Evolutionary conservation across 1,140 invertebrate species (phyloP).

Genomic region (roundworm (Caenorhabditis elegans)): DNA sequence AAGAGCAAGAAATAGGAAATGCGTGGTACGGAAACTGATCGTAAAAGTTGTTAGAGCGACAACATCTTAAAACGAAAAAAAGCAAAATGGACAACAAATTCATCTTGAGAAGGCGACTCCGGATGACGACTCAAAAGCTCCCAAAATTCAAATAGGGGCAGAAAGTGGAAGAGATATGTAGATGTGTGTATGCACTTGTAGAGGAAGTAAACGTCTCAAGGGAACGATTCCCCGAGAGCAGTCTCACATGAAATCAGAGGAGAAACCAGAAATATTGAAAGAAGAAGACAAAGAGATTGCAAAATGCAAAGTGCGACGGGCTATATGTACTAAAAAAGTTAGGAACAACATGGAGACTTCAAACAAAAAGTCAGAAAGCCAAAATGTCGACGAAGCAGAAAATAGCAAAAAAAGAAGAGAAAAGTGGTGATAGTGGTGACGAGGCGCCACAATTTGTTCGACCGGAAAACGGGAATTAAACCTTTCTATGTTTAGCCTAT

Average conservation of each 20-base stretch:
- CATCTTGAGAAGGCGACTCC: too few species aligned
- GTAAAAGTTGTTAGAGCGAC: not conserved
- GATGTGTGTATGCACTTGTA: slow-evolving; percentile 24
- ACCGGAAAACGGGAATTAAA: slow-evolving; percentile 30
- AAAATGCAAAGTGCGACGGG: not conserved
- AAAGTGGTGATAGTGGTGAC: not conserved
- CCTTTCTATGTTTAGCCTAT: slow-evolving; percentile 4
- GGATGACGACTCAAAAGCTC: too few species aligned
- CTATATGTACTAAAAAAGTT: not conserved
- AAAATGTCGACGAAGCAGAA: not conserved
- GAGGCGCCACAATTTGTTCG: slow-evolving; percentile 28
- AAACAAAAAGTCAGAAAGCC: not conserved
- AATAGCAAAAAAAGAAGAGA: not conserved
- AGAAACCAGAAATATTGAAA: not conserved
- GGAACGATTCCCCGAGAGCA: not conserved
- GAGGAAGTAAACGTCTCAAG: not conserved
- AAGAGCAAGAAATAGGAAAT: not conserved
- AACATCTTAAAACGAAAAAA: not conserved
- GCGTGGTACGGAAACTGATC: not conserved
- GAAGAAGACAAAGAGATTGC: not conserved
- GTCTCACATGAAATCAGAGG: not conserved
- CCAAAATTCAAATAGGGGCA: not conserved
- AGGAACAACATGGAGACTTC: not conserved
- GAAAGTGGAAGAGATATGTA: not conserved
- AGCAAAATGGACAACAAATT: not conserved